These are phyloP conservation scores for Pseudomyrmex cubaensis DNA, from an alignment of 1,140 invertebrate genomes.

Conservation along the genomic window DNA sequence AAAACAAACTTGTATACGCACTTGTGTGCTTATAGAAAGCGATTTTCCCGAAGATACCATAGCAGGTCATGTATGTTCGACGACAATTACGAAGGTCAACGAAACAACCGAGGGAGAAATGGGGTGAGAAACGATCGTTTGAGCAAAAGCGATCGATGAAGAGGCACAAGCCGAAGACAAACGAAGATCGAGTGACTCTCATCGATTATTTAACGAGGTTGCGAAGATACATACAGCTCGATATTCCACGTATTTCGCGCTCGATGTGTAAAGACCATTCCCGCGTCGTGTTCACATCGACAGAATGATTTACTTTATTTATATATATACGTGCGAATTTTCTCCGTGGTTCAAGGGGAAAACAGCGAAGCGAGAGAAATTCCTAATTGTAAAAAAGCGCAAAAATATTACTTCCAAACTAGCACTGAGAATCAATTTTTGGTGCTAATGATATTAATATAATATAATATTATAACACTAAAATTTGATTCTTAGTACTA, in stretches of 20 bases:
- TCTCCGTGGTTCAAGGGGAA: no score
- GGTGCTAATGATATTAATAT: no score
- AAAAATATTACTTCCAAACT: background rate
- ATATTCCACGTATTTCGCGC: background rate
- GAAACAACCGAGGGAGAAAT: background rate
- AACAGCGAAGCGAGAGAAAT: no score
- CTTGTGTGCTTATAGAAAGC: background rate
- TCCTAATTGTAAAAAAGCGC: slow-evolving; percentile 11
- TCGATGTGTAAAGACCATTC: background rate
- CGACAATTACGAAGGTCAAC: background rate
- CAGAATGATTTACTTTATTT: background rate
- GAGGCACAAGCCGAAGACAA: background rate
- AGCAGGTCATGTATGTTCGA: background rate
- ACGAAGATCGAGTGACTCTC: slow-evolving; percentile 35
- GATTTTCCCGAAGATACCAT: background rate
- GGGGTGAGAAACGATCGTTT: slow-evolving; percentile 1
- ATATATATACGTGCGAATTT: no score
- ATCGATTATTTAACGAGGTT: slow-evolving; percentile 43
- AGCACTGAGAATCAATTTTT: no score
- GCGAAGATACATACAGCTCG: background rate
- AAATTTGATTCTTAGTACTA: no score
- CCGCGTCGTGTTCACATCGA: no score
- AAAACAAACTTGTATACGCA: background rate
- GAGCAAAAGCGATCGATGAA: slow-evolving; percentile 6
- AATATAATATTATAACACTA: no score